Evolutionary conservation across 2,888 invertebrate species (phyloP).

Genomic region (Cistogaster globosa): DNA sequence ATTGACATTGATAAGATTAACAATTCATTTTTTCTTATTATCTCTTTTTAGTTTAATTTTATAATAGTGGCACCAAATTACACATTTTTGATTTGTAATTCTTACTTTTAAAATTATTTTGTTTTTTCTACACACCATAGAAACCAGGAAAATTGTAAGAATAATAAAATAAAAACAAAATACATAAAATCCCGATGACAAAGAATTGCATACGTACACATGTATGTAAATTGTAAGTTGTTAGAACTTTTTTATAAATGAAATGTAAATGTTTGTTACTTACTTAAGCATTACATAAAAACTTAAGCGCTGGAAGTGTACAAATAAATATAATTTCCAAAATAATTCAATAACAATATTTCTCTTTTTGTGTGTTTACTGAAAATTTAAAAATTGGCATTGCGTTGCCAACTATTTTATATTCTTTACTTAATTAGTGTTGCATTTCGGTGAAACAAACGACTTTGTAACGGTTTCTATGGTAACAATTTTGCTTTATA

Average conservation of each 20-base stretch:
- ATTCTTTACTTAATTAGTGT: background rate
- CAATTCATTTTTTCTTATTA: background rate
- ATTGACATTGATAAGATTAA: constrained; percentile 21
- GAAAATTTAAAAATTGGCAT: background rate
- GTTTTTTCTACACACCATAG: background rate
- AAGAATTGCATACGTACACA: background rate
- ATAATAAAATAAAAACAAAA: background rate
- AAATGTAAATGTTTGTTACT: background rate
- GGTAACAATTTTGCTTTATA: constrained; percentile 4
- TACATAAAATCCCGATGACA: constrained; percentile 12
- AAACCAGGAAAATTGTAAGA: background rate
- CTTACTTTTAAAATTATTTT: background rate
- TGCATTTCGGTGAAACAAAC: background rate
- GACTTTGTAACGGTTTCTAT: background rate
- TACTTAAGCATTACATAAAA: background rate
- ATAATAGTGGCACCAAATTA: no score
- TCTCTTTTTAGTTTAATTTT: background rate
- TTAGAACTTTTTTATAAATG: background rate
- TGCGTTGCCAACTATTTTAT: constrained; percentile 21
- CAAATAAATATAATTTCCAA: background rate
- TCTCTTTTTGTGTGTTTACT: background rate
- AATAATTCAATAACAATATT: background rate
- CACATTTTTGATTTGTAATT: no score
- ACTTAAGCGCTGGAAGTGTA: no score
- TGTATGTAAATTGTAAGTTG: constrained; percentile 20